Percentiles rank a stretch among this genome's conserved stretches.
Evolutionary conservation across 2,888 invertebrate species (phyloP).

Genomic region (Philhelius pedissequus): DNA sequence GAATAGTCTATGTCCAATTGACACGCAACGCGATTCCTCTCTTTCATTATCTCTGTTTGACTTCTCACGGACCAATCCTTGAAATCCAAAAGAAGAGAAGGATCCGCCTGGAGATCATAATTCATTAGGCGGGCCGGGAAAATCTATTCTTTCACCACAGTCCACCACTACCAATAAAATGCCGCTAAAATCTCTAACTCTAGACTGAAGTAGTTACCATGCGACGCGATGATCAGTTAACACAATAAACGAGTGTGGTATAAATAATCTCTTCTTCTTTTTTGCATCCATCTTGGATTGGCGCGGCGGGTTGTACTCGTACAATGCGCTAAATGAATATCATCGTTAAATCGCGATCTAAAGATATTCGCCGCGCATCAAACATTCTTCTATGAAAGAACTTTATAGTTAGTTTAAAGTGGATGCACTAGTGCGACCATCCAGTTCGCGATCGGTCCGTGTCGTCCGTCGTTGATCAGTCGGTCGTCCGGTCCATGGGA

Average conservation of each 20-base stretch:
- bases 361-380: constrained; percentile 52
- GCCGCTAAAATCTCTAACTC: constrained; percentile 46
- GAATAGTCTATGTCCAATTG: constrained; percentile 50
- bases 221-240: constrained; percentile 52
- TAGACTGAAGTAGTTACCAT: neutral
- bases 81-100: neutral
- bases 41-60: constrained; percentile 25
- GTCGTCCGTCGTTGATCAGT: neutral
- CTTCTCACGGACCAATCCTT: constrained; percentile 36
- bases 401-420: constrained; percentile 15
- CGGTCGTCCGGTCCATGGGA: constrained; percentile 13
- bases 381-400: neutral
- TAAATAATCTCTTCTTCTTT: constrained; percentile 26
- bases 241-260: constrained; percentile 64
- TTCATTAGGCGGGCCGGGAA: constrained; percentile 50
- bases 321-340: constrained; percentile 61
- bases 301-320: neutral
- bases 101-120: constrained; percentile 44
- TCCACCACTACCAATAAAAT: neutral
- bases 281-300: constrained; percentile 8
- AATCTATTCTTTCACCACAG: constrained; percentile 55
- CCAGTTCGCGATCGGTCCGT: neutral
- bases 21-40: constrained; percentile 51
- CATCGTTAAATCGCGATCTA: constrained; percentile 64
- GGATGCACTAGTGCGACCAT: neutral